A percentile compares a stretch with the other conserved stretches of the same genome.
Evolutionary conservation across 2,113 vertebrate genomes (phyloP).

Genomic region (Bubo blakistoni): DNA sequence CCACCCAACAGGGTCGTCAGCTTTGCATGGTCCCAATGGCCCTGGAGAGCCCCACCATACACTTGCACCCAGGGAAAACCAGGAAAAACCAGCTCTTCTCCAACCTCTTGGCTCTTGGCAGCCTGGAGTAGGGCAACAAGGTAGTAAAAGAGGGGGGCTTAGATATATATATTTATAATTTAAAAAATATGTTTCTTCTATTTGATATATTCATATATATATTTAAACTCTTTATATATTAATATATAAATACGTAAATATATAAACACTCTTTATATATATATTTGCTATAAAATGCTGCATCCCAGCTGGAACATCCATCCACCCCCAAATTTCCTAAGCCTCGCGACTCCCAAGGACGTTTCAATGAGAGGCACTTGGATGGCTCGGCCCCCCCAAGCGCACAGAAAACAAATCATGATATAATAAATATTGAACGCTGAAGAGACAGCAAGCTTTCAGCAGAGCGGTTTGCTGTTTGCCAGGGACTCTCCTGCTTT

Average conservation of each 20-base stretch:
- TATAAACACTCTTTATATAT: not conserved
- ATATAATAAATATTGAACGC: not conserved
- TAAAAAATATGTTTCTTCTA: not conserved
- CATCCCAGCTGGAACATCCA: not conserved
- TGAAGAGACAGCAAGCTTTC: not conserved
- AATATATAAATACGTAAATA: not conserved
- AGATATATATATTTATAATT: not conserved
- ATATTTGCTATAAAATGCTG: not conserved
- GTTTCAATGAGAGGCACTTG: not conserved
- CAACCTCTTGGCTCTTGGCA: not conserved
- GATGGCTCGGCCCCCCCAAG: not conserved
- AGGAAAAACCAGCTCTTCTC: not conserved
- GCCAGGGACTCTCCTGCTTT: not conserved
- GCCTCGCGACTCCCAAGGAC: not conserved
- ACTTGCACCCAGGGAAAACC: not conserved
- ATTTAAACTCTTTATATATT: not conserved
- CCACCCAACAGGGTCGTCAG: rapidly evolving
- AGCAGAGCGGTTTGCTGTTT: not conserved
- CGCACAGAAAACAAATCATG: not conserved
- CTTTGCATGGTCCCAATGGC: not conserved
- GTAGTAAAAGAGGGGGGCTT: not conserved
- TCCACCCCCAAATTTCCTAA: not conserved
- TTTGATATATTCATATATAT: not conserved
- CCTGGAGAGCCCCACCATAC: not conserved
- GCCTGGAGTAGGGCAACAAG: not conserved